Evolutionary conservation across 92 coral and sea anemone species (phyloP), one percentile per base, ranked within the genome.

Genomic region (Actinernus sp.): DNA sequence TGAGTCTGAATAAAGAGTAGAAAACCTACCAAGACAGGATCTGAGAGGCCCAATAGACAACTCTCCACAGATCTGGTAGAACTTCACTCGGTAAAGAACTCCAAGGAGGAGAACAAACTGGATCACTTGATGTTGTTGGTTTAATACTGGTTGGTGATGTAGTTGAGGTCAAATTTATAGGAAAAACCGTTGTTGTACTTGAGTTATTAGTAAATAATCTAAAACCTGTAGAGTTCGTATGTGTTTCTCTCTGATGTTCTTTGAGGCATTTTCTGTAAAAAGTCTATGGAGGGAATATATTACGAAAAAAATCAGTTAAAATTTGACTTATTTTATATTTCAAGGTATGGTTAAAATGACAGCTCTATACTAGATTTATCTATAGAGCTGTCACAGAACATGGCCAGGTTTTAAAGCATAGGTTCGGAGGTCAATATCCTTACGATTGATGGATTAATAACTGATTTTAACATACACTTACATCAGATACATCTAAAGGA

Each of bases 21-120:
- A n/a, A 13, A 3, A 56, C 73, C 25, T 31, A 94, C 98, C 98
- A 94, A 31, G 98, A 94, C 10, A 95, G 87, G 19, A 95, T 88
- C 78, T 95, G 98, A 3, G 99, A 95, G 24, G 97, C 73, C 98
- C 98, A 94, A 52, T 94, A 94, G 2, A 94, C 98, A 33, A 94
- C 88, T 13, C 93, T 76, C 98, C 98, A 94, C 21, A 95, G 74
- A 87, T 95, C 97, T 30, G 99, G 99, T 28, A 95, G 68, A 16
- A 91, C 99, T 27, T 91, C 36, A 0, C 67, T 85, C 1, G 90
- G 92, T 46, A 95, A 63, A 55, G 75, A 82, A 75, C 97, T 95
- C 99, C 99, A 95, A 0, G 99, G 99, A 41, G 94, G 77, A 37
- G 79, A 64, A 43, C 99, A 95, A 23, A 69, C 59, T 29, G 44